phyloP scores from a whole-genome alignment of 2,113 vertebrate species.

The Miniopterus natalensis region DNA sequence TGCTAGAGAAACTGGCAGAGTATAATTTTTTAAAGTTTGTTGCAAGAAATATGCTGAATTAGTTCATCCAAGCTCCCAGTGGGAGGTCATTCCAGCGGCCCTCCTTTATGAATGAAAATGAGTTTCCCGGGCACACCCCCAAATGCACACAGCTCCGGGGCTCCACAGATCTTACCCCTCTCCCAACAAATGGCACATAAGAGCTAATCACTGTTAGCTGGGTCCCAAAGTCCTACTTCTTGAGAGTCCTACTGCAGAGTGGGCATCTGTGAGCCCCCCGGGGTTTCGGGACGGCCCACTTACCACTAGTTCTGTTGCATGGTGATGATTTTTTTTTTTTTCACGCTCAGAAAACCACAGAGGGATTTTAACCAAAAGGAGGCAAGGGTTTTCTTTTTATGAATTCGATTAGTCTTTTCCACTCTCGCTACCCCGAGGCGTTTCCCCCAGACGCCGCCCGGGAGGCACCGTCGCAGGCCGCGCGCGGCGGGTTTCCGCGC shows the following conservation, averaged over 20 bases:
- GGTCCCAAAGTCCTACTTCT: not conserved
- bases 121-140: not conserved
- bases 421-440: conserved; percentile 54
- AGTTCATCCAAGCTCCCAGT: not conserved
- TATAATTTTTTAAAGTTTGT: not conserved
- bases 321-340: conserved; percentile 16
- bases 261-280: not conserved
- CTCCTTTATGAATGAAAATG: conserved; percentile 15
- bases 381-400: conserved; percentile 70
- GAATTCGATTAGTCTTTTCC: conserved; percentile 71
- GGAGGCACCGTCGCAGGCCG: conserved; percentile 59
- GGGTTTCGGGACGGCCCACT: conserved; percentile 1
- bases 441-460: conserved; percentile 25
- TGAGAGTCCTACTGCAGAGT: not conserved
- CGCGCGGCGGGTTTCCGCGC: not conserved
- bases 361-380: conserved; percentile 72
- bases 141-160: not conserved
- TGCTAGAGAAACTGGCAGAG: not conserved
- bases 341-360: conserved; percentile 66
- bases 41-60: not conserved
- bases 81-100: not conserved
- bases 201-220: not conserved
- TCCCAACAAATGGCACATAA: not conserved
- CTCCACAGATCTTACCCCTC: not conserved
- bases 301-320: not conserved